These are phyloP conservation scores for Anableps anableps DNA, from an alignment of 2,797 vertebrate genomes.

Conservation along the genomic window DNA sequence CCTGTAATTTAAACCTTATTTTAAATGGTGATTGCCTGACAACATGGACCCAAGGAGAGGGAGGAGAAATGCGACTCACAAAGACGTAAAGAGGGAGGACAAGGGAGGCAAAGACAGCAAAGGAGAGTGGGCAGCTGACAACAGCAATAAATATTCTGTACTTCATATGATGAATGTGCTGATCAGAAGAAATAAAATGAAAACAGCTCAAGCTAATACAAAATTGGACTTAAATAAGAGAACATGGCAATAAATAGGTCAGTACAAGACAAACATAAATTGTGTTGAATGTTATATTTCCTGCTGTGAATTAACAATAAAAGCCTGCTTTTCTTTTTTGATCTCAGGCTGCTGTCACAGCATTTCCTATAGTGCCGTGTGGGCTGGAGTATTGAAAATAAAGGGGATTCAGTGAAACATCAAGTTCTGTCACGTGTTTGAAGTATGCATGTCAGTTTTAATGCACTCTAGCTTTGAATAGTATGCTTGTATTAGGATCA, in stretches of 20 bases:
- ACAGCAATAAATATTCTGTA: constrained; percentile 11
- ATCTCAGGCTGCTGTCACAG: background rate
- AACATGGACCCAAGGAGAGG: constrained; percentile 73
- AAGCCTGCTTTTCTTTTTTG: background rate
- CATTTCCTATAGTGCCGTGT: background rate
- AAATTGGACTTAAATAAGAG: constrained; percentile 1
- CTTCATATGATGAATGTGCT: background rate
- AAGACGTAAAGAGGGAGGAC: constrained; percentile 30
- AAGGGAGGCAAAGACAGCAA: constrained; percentile 38
- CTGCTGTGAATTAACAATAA: background rate
- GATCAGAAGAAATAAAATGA: constrained; percentile 11
- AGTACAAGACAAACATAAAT: constrained; percentile 44
- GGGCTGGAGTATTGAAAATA: background rate
- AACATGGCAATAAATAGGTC: constrained; percentile 2
- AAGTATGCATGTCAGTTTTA: background rate
- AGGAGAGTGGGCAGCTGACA: constrained; percentile 49
- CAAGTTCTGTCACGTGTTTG: background rate
- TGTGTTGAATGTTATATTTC: constrained; percentile 4
- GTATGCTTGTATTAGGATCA: background rate
- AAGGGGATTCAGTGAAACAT: background rate
- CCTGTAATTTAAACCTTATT: constrained; percentile 99
- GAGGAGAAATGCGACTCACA: constrained; percentile 38
- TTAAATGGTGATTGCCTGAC: constrained; percentile 91
- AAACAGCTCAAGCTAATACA: constrained; percentile 1
- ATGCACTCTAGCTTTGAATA: background rate